Evolutionary conservation across 1,140 invertebrate species (phyloP).

Genomic region (Lepidostoma basale): DNA sequence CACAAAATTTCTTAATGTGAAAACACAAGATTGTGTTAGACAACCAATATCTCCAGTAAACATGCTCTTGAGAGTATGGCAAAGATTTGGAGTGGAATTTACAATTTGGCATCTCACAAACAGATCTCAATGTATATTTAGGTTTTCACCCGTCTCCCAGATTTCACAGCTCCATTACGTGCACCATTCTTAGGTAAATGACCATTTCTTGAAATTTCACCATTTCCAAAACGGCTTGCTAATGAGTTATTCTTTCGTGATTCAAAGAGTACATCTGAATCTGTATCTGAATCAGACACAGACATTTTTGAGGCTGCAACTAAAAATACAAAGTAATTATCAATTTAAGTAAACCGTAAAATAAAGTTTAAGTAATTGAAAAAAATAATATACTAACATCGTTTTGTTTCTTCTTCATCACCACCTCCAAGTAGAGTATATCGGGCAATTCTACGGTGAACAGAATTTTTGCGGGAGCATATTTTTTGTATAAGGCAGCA

Average conservation of each 20-base stretch:
- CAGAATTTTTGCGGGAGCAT: constrained; percentile 57
- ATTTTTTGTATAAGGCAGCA: constrained; percentile 69
- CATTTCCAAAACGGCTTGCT: constrained; percentile 59
- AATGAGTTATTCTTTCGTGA: constrained; percentile 63
- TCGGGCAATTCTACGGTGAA: constrained; percentile 59
- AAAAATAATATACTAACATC: constrained; percentile 52
- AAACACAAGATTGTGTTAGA: no score
- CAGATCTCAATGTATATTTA: constrained; percentile 46
- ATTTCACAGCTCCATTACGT: constrained; percentile 62
- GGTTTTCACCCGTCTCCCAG: constrained; percentile 61
- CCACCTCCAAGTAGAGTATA: constrained; percentile 69
- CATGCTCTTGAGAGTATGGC: background rate
- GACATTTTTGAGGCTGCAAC: constrained; percentile 64
- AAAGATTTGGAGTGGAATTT: constrained; percentile 1
- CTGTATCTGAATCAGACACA: constrained; percentile 75
- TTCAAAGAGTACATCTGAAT: constrained; percentile 76
- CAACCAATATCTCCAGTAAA: background rate
- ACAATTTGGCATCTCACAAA: constrained; percentile 28
- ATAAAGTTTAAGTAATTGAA: background rate
- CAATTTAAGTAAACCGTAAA: no score
- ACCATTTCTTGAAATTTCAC: constrained; percentile 51
- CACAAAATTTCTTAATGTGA: background rate
- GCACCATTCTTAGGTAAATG: constrained; percentile 51
- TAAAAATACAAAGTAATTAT: constrained; percentile 48
- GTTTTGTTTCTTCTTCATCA: constrained; percentile 60